Base-by-base conservation (phyloP, 2,797 vertebrate genomes). In the Gastrophryne carolinensis region DNA sequence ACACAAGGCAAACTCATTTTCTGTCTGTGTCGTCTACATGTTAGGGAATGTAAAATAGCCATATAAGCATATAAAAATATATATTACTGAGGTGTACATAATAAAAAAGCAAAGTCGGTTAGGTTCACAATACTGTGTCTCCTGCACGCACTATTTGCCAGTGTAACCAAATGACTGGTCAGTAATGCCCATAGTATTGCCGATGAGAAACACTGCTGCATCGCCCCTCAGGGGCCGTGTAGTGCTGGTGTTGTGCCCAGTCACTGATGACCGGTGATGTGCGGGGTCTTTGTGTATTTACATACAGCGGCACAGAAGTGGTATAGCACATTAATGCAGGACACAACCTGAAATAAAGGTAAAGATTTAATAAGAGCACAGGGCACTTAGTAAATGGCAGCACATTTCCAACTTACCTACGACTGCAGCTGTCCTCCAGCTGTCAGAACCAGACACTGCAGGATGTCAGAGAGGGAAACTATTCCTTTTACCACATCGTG, bases 401-500 rank as follows among this genome's bases (percentile, higher is more conserved):
- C n/a, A 30, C 15, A 64, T 47, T 8, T 49, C 24, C 6, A 39
- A 10, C 27, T 12, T 23, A 39, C 37, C 37, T 13, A 39, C n/a
- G n/a, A 44, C 13, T 44, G 8, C 29, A 3, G 7, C 41, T 93
- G 86, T 3, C 92, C 89, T 77, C 89, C 88, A 13, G 88, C 90
- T 0, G 93, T 95, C 44, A 98, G 91, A 64, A 98, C 95, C 63
- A 99, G 87, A 2, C 96, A 95, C 84, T 98, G 96, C 32, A 99
- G 91, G 82, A 98, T 97, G 82, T 98, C 96, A 0, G 97, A 99
- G 34, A 99, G 93, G 10, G 96, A 98, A 9, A 98, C 91, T 0
- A 98, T 99, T 58, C 97, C 97, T 82, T 94, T 96, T 76, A 97
- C 96, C 81, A 98, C 96, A 19, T 96, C 91, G 57, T 89, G 93